Evolutionary conservation across 2,113 vertebrate species (phyloP), one percentile per base, ranked within the genome.

Genomic region (Verasper variegatus): DNA sequence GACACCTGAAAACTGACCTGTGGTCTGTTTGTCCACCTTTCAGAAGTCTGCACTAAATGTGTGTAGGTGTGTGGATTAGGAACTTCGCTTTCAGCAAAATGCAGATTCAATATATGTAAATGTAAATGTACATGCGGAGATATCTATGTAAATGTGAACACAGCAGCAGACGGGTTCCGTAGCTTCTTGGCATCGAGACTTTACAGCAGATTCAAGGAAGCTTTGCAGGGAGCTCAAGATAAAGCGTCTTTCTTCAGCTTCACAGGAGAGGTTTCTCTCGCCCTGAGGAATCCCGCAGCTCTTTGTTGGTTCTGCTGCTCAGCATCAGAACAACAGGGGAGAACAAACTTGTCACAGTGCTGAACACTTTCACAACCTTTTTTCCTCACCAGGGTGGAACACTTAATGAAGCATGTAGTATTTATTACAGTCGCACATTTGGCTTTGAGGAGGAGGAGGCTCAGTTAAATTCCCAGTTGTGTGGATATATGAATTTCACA

Each of bases 121-220:
- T 51, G 51, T 57, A 13, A 37, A 24, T 59, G 15, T 24, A 62
- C 27, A 74, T 60, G 17, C 24, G n/a, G 58, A n/a, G 55, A 18
- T 7, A 58, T 75, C n/a, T 3, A 64, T 69, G 52, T 65, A 47
- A 68, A 78, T 75, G 63, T 40, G 20, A 55, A 23, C 3, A 3
- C 12, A 31, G 54, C 55, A n/a, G 24, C 9, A 69, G 52, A 27
- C 49, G 0, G 23, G 18, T 23, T 63, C 68, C 27, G 27, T 31
- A 6, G 27, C 27, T 31, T 31, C 27, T 31, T 5, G 5, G 0
- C 12, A 70, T 23, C 7, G 10, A 71, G 75, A 55, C 55, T 82
- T 80, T 65, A 66, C n/a, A 82, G 76, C 76, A 42, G 83, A 76
- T 60, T 75, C 76, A 78, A 78, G 51, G 72, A 78, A 47, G 80